A percentile compares a stretch with the other conserved stretches of the same genome.
Evolutionary conservation across 2,888 invertebrate species (phyloP).

Genomic region (Ormyrus labotus): DNA sequence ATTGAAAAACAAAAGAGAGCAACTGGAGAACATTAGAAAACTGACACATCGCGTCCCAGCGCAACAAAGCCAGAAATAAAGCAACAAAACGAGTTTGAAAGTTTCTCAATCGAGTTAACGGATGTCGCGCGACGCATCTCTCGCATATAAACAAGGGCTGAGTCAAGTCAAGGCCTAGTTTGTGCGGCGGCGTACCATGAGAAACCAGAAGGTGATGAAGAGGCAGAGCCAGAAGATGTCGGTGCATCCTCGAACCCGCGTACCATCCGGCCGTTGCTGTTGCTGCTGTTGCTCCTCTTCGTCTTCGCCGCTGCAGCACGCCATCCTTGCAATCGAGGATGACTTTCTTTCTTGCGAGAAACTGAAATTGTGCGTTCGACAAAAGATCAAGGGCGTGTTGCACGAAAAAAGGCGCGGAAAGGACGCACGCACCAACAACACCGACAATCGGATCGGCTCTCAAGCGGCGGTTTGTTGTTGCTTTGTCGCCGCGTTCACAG

Average conservation of each 20-base stretch:
- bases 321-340: constrained; percentile 59
- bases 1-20: too few relatives aligned
- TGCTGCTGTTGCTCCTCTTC: constrained; percentile 68
- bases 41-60: too few relatives aligned
- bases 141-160: too few relatives aligned
- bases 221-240: constrained; percentile 89
- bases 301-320: constrained; percentile 72
- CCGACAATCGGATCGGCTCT: not conserved
- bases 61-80: too few relatives aligned
- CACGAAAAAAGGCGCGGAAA: constrained; percentile 32
- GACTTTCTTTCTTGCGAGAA: not conserved
- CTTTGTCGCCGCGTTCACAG: not conserved
- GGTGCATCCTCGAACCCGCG: constrained; percentile 84
- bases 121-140: not conserved
- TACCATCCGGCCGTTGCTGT: constrained; percentile 73
- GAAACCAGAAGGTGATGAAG: constrained; percentile 88
- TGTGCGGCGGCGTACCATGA: constrained; percentile 80
- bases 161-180: constrained; percentile 24
- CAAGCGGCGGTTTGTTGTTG: not conserved
- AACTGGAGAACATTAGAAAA: too few relatives aligned
- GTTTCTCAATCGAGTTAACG: not conserved
- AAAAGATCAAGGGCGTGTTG: too few relatives aligned
- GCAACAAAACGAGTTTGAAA: too few relatives aligned
- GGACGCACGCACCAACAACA: not conserved
- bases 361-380: not conserved